These are phyloP conservation scores for Bradypodion pumilum DNA, from an alignment of 2,797 vertebrate genomes.

Conservation along the genomic window DNA sequence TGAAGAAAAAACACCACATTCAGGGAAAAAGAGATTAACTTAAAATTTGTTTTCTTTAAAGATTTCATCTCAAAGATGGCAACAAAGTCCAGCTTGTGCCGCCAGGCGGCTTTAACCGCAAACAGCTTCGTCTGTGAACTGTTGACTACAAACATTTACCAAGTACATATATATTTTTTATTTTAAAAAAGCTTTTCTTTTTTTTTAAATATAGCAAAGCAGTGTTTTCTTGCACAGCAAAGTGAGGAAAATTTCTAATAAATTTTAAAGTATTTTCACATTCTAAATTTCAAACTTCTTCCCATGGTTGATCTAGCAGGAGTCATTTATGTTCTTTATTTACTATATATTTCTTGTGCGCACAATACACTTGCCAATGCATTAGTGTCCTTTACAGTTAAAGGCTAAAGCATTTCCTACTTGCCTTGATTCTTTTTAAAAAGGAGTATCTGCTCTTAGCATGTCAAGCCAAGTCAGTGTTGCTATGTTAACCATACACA, in stretches of 20 bases:
- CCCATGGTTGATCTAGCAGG: constrained; percentile 77
- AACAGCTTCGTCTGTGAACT: constrained; percentile 96
- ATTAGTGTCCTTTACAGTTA: constrained; percentile 65
- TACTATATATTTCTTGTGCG: constrained; percentile 86
- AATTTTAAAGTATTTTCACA: constrained; percentile 88
- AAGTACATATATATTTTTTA: constrained; percentile 90
- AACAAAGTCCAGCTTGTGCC: constrained; percentile 99
- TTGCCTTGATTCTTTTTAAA: constrained; percentile 68
- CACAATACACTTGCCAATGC: constrained; percentile 71
- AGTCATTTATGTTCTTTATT: constrained; percentile 83
- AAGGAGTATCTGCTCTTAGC: constrained; percentile 38
- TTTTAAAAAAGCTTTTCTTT: constrained; percentile 90
- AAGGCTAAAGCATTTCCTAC: constrained; percentile 70
- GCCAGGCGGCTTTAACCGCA: constrained; percentile 94
- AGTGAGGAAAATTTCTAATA: constrained; percentile 92
- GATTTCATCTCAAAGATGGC: constrained; percentile 94
- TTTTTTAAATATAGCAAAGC: constrained; percentile 92
- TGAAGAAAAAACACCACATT: constrained; percentile 98
- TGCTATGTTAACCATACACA: constrained; percentile 51
- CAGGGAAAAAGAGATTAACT: constrained; percentile 93
- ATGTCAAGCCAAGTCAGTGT: constrained; percentile 69
- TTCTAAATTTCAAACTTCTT: constrained; percentile 85
- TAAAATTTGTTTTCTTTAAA: constrained; percentile 83
- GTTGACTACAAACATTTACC: constrained; percentile 98
- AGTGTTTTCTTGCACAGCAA: constrained; percentile 96